Base-by-base conservation (phyloP, 1,140 invertebrate genomes). In the Drosophila gunungcola region DNA sequence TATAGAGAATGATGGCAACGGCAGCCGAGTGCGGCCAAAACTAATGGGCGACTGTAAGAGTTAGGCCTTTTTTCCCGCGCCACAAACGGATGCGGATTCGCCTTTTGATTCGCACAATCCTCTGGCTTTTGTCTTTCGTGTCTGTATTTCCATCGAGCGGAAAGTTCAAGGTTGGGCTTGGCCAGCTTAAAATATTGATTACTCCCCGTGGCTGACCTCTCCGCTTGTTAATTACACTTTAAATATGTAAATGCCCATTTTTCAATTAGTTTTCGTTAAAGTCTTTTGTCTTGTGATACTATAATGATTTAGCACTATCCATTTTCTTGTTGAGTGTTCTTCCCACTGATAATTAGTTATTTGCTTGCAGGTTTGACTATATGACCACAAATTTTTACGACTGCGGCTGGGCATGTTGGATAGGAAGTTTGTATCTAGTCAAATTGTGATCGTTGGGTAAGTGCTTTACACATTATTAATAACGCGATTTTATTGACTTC, bases 1-100 rank as follows among this genome's bases (percentile, higher is more conserved):
- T 88, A 88, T 88, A 89, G 83, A 73, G 72, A 89, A 84, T 88
- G 83, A 89, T 88, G 86, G 84, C 68, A 85, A 51, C 29, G 49
- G 64, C 64, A 70, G n/a, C 38, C 21, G 36, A 88, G 73, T 88
- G 84, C 70, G 80, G 74, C 81, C 16, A 80, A 77, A 81, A 67
- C 84, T 88, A 88, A 88, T 88, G 84, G 7, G 5, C 29, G 29
- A 32, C 29, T 32, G 5, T 32, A 32, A 32, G 6, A 89, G 61
- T 65, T 85, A 74, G 78, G 78, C 78, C 56, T 73, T 69, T 67
- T 34, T 65, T 34, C 67, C 67, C 51, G 52, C 16, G 49, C 64
- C 67, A 13, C 41, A 70, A 70, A 70, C 52, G 68, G 68, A 72
- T 65, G 61, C 27, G 65, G 63, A 75, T 53, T 58, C 70, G 60